These are phyloP conservation scores for Numida meleagris DNA, from an alignment of 2,113 vertebrate genomes.

Conservation along the genomic window DNA sequence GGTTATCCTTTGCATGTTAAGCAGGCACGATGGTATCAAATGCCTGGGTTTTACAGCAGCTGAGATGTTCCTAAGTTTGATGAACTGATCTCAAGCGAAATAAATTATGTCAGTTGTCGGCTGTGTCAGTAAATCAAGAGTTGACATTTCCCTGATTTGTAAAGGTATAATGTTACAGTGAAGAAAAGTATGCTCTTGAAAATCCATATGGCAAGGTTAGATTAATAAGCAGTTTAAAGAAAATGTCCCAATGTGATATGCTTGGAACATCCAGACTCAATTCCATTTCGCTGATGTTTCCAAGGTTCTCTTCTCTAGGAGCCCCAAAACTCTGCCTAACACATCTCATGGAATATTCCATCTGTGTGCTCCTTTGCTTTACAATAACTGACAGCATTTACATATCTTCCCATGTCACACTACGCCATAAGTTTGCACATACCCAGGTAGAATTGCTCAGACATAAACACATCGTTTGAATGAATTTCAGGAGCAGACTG, in stretches of 20 bases:
- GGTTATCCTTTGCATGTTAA: constrained; percentile 81
- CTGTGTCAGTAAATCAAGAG: constrained; percentile 76
- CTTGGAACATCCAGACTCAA: constrained; percentile 51
- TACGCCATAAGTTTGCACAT: constrained; percentile 76
- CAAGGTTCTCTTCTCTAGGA: constrained; percentile 8
- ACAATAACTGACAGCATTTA: constrained; percentile 80
- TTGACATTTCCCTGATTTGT: constrained; percentile 77
- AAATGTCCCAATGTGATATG: constrained; percentile 51
- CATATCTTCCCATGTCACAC: constrained; percentile 75
- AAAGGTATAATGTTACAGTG: constrained; percentile 53
- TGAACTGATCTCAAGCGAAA: constrained; percentile 82
- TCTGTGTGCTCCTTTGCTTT: constrained; percentile 58
- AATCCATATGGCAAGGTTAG: constrained; percentile 71
- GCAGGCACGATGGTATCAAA: constrained; percentile 72
- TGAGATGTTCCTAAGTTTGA: constrained; percentile 78
- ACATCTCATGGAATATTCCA: constrained; percentile 59
- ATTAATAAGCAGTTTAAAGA: constrained; percentile 72
- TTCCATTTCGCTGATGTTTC: constrained; percentile 62
- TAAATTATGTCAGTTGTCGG: constrained; percentile 78
- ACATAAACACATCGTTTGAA: neutral
- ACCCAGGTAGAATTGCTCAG: constrained; percentile 41
- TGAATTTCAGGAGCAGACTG: neutral
- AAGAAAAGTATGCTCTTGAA: constrained; percentile 45
- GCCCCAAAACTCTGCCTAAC: constrained; percentile 29
- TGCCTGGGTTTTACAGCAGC: constrained; percentile 69